phyloP scores from a whole-genome alignment of 2,113 vertebrate species.

The Dascyllus trimaculatus region DNA sequence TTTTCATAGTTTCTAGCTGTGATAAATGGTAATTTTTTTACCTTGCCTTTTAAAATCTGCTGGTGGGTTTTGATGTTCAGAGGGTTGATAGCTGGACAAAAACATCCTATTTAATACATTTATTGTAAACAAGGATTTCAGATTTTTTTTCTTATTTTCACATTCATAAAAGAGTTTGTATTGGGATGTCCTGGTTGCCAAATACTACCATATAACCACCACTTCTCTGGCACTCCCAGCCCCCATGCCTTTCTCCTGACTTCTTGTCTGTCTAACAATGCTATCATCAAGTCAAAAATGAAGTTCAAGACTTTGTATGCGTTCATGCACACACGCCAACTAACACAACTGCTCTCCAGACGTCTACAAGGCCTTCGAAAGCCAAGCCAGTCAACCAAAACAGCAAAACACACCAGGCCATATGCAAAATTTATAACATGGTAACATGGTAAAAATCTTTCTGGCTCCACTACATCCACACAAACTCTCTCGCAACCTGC shows the following conservation, averaged over 20 bases:
- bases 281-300: background rate
- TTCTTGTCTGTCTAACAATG: background rate
- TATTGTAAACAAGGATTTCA: no score
- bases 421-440: slow-evolving; percentile 76
- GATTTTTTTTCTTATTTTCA: no score
- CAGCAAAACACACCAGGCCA: slow-evolving; percentile 46
- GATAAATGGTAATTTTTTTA: no score
- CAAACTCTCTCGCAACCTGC: slow-evolving; percentile 41
- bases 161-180: no score
- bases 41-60: no score
- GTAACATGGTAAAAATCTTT: slow-evolving; percentile 56
- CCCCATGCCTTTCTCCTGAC: background rate
- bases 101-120: no score
- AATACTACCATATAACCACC: no score
- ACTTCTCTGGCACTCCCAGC: accelerated
- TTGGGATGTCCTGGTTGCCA: no score
- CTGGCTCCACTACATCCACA: slow-evolving; percentile 26
- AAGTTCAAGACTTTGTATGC: background rate
- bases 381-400: slow-evolving; percentile 28
- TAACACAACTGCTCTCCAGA: slow-evolving; percentile 38
- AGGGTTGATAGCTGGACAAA: no score
- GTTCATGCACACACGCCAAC: background rate
- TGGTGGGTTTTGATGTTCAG: no score
- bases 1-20: no score
- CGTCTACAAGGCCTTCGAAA: slow-evolving; percentile 19